Conservation (phyloP, 2,888 invertebrate species). For the Geotrupes spiniger region DNA sequence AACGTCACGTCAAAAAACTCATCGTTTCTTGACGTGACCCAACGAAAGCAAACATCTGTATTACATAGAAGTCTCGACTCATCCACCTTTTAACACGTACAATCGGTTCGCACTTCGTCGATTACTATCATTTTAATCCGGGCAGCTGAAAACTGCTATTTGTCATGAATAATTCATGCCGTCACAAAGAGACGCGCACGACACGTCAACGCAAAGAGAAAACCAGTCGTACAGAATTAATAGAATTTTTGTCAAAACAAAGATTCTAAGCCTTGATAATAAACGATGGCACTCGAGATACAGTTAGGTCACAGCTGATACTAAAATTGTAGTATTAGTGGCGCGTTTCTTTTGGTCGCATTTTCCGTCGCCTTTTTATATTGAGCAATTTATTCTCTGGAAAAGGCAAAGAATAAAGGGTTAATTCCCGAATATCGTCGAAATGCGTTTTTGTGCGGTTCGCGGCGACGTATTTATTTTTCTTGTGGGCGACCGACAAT, state of each 20-base stretch:
- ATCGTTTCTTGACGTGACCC: too few species aligned
- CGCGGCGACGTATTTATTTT: not conserved
- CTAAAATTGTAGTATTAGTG: slow-evolving; percentile 9
- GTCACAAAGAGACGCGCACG: slow-evolving; percentile 21
- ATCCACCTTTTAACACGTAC: too few species aligned
- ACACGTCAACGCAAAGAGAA: slow-evolving; percentile 24
- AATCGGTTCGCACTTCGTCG: too few species aligned
- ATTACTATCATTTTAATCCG: slow-evolving; percentile 10
- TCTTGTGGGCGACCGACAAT: not conserved
- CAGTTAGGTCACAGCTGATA: slow-evolving; percentile 17
- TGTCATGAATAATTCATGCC: slow-evolving; percentile 23
- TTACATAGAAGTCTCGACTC: too few species aligned
- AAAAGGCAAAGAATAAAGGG: slow-evolving; percentile 11
- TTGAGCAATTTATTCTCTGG: slow-evolving; percentile 8
- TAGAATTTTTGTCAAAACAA: slow-evolving; percentile 34
- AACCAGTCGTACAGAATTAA: slow-evolving; percentile 32
- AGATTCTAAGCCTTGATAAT: slow-evolving; percentile 32
- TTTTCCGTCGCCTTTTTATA: slow-evolving; percentile 15
- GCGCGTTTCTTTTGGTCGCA: slow-evolving; percentile 5
- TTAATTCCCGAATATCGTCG: slow-evolving; percentile 8
- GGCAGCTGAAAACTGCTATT: slow-evolving; percentile 16
- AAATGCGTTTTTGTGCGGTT: slow-evolving; percentile 4
- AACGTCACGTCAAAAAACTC: too few species aligned
- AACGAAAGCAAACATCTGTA: too few species aligned
- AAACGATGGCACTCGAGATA: slow-evolving; percentile 29